These are phyloP conservation scores for Pica pica DNA, from an alignment of 2,113 vertebrate genomes.

Conservation along the genomic window DNA sequence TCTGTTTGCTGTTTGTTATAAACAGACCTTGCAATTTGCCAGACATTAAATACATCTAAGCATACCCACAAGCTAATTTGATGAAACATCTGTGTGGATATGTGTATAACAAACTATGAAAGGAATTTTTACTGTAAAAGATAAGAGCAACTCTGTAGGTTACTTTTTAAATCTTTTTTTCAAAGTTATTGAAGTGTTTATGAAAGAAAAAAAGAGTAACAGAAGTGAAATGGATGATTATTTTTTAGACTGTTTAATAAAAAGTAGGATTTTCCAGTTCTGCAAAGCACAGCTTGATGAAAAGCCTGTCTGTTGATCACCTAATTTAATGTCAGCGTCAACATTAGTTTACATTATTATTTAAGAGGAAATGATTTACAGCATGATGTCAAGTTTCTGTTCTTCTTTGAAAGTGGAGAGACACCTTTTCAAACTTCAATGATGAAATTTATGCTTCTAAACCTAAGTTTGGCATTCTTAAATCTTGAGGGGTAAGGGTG, in stretches of 20 bases:
- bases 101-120: not conserved
- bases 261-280: not conserved
- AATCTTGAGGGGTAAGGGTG: not conserved
- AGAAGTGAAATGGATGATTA: not conserved
- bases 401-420: not conserved
- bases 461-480: not conserved
- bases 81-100: slow-evolving; percentile 14
- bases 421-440: not conserved
- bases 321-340: not conserved
- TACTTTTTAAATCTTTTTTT: not conserved
- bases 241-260: not conserved
- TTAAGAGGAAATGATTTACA: not conserved
- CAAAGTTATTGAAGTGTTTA: not conserved
- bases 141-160: not conserved
- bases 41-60: not conserved
- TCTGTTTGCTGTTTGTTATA: slow-evolving; percentile 14
- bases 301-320: not conserved
- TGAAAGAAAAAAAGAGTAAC: not conserved
- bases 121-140: slow-evolving; percentile 29
- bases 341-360: not conserved
- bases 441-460: not conserved
- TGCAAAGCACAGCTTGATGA: not conserved
- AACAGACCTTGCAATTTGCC: not conserved
- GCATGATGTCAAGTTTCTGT: not conserved
- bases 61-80: not conserved